Conservation (phyloP, 2,888 invertebrate species). For the Drosophila helvetica region DNA sequence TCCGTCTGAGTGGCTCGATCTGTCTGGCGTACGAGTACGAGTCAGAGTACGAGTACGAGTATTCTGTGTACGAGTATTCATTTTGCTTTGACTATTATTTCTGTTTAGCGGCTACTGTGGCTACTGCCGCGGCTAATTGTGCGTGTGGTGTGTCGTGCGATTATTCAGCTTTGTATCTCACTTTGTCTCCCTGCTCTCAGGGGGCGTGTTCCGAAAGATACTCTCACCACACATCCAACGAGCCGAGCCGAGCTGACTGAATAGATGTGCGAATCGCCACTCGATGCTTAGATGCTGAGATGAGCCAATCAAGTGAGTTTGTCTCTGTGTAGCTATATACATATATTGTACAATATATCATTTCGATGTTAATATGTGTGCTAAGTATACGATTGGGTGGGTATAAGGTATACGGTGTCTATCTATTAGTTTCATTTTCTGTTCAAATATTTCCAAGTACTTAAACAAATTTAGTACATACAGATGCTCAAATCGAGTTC, state of each 20-base stretch:
- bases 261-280: conserved; percentile 59
- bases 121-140: conserved; percentile 57
- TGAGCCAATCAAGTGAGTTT: conserved; percentile 59
- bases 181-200: conserved; percentile 64
- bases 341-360: conserved; percentile 29
- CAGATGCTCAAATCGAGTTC: conserved; percentile 13
- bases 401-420: not conserved
- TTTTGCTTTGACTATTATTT: conserved; percentile 44
- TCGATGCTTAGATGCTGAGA: conserved; percentile 25
- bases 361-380: conserved; percentile 28
- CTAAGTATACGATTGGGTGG: not conserved
- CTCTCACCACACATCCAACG: conserved; percentile 23
- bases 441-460: too few species aligned
- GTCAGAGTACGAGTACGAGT: conserved; percentile 27
- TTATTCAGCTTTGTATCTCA: conserved; percentile 67
- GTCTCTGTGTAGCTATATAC: conserved; percentile 28
- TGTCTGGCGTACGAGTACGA: conserved; percentile 23
- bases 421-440: too few species aligned
- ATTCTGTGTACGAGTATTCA: conserved; percentile 36
- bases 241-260: conserved; percentile 15
- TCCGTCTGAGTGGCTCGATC: conserved; percentile 21
- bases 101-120: conserved; percentile 43
- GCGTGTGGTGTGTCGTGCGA: conserved; percentile 61
- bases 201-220: conserved; percentile 65
- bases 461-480: not conserved